phyloP scores from a whole-genome alignment of 2,113 vertebrate species.

The Elgaria multicarinata region DNA sequence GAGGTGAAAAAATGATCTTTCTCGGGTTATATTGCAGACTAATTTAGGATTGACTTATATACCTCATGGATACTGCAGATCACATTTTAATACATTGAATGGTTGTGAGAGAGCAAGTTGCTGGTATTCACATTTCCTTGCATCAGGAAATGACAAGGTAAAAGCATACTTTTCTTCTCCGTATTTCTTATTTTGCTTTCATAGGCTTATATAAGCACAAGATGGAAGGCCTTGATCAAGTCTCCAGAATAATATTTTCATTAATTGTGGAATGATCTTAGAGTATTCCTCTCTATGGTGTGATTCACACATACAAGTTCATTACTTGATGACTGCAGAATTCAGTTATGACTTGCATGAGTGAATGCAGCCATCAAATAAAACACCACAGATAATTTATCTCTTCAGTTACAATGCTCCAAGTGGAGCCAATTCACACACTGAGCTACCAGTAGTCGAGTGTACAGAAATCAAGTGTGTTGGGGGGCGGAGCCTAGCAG shows the following conservation, averaged over 20 bases:
- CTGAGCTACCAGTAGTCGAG: background rate
- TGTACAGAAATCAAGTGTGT: background rate
- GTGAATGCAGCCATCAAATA: background rate
- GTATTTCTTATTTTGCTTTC: background rate
- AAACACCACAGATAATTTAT: background rate
- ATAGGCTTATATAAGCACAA: background rate
- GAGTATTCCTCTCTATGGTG: background rate
- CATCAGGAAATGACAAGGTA: conserved; percentile 90
- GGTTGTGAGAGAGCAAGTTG: conserved; percentile 82
- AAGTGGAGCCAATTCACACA: background rate
- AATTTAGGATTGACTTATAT: conserved; percentile 67
- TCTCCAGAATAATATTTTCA: background rate
- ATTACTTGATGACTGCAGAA: background rate
- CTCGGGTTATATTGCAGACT: conserved; percentile 46
- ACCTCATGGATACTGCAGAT: conserved; percentile 85
- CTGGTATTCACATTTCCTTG: conserved; percentile 83
- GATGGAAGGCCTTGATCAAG: background rate
- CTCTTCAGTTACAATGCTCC: background rate
- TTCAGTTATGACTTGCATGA: background rate
- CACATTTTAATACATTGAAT: conserved; percentile 85
- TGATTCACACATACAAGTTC: background rate
- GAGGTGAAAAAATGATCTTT: background rate
- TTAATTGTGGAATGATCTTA: conserved; percentile 1
- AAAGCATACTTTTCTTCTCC: background rate
- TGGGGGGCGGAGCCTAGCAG: too few relatives aligned